phyloP scores from a whole-genome alignment of 2,113 vertebrate species.

The Turnix velox region DNA sequence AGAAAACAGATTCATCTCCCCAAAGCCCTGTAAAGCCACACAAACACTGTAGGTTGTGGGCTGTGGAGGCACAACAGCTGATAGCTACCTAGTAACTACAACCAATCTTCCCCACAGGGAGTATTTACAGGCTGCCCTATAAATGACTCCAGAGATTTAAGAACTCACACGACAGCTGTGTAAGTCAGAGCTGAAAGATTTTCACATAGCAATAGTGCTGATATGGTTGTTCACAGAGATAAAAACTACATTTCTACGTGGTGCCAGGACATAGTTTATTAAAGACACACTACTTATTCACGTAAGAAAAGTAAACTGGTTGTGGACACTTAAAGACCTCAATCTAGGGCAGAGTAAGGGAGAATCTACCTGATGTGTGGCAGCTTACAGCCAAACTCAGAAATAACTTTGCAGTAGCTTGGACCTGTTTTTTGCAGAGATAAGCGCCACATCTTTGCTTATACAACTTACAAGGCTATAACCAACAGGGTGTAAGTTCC shows the following conservation, averaged over 20 bases:
- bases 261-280: constrained; percentile 33
- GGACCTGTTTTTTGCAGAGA: background rate
- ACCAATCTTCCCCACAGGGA: background rate
- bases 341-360: background rate
- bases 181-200: background rate
- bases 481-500: background rate
- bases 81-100: background rate
- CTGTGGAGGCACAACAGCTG: background rate
- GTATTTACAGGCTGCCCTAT: background rate
- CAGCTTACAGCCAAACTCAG: background rate
- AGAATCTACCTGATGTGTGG: background rate
- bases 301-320: background rate
- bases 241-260: constrained; percentile 22
- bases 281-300: constrained; percentile 9
- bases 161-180: constrained; percentile 14
- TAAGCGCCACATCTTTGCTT: background rate
- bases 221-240: constrained; percentile 31
- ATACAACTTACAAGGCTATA: background rate
- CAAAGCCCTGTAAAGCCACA: background rate
- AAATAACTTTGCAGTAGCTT: background rate
- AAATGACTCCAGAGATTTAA: background rate
- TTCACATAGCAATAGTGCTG: constrained; percentile 24
- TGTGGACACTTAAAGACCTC: background rate
- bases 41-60: rapidly evolving
- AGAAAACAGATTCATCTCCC: background rate